phyloP scores from a whole-genome alignment of 1,140 invertebrate species.

The Augochlora pura region DNA sequence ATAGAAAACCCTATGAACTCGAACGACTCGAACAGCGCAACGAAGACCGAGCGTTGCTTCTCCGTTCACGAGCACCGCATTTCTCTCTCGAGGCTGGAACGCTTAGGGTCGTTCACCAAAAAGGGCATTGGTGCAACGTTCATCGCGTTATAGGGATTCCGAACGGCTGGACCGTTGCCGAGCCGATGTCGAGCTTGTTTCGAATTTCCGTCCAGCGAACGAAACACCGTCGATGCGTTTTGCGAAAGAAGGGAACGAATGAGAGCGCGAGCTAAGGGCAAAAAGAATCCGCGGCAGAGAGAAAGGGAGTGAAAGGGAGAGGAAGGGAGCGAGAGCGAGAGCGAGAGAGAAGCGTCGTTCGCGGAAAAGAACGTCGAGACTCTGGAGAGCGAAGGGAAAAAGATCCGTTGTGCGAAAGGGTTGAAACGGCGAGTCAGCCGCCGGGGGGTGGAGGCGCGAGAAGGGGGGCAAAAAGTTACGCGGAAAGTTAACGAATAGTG shows the following conservation, averaged over 20 bases:
- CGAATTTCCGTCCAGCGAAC: too few relatives aligned
- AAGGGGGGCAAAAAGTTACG: slow-evolving; percentile 17
- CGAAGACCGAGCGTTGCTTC: too few relatives aligned
- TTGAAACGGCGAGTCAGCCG: not conserved
- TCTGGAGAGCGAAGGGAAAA: slow-evolving; percentile 8
- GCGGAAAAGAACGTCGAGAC: not conserved
- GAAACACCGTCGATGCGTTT: too few relatives aligned
- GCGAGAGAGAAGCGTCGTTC: not conserved
- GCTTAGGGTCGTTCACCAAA: not conserved
- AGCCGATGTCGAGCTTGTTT: not conserved
- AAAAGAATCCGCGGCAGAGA: too few relatives aligned
- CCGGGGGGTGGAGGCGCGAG: not conserved
- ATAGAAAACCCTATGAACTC: not conserved
- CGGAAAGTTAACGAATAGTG: slow-evolving; percentile 43
- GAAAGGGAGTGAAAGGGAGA: not conserved
- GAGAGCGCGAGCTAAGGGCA: too few relatives aligned
- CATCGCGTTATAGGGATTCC: not conserved
- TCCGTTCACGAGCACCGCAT: too few relatives aligned
- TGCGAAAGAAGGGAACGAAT: too few relatives aligned
- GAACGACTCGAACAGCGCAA: not conserved
- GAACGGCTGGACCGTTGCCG: not conserved
- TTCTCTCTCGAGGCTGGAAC: not conserved
- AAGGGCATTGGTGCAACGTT: not conserved
- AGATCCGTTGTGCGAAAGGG: slow-evolving; percentile 14
- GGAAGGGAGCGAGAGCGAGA: not conserved